Conservation (phyloP, 2,888 invertebrate genomes). For the Scrobipalpa atriplicella region DNA sequence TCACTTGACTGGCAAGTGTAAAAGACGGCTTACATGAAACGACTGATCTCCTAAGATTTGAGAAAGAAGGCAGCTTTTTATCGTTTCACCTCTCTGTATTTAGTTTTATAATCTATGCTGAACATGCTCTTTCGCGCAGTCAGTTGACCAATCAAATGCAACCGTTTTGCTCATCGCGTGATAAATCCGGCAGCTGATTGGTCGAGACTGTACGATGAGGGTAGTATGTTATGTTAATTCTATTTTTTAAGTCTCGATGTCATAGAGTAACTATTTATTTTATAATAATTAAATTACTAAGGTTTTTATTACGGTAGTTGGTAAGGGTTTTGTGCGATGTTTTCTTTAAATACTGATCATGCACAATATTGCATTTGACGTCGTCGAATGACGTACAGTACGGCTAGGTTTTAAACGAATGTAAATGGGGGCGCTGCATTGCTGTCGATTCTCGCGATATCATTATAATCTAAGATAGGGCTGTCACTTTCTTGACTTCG, state of each 20-base stretch:
- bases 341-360: constrained; percentile 61
- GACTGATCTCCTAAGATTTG: constrained; percentile 26
- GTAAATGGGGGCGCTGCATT: no score
- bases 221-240: constrained; percentile 14
- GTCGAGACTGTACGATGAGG: constrained; percentile 32
- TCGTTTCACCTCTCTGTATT: constrained; percentile 70
- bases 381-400: constrained; percentile 45
- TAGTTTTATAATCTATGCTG: constrained; percentile 38
- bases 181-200: constrained; percentile 39
- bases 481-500: no score
- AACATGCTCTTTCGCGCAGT: constrained; percentile 15
- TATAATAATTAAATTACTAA: constrained; percentile 47
- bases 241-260: constrained; percentile 31
- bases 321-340: constrained; percentile 58
- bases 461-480: no score
- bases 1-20: constrained; percentile 13
- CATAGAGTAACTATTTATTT: constrained; percentile 71
- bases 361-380: constrained; percentile 72
- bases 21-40: constrained; percentile 31
- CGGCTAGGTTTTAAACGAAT: no score
- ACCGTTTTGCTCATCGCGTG: neutral
- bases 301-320: constrained; percentile 41
- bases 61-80: constrained; percentile 48
- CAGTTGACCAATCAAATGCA: neutral
- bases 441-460: no score